Evolutionary conservation across 1,140 invertebrate species (phyloP).

Genomic region (Leguminivora glycinivorella): DNA sequence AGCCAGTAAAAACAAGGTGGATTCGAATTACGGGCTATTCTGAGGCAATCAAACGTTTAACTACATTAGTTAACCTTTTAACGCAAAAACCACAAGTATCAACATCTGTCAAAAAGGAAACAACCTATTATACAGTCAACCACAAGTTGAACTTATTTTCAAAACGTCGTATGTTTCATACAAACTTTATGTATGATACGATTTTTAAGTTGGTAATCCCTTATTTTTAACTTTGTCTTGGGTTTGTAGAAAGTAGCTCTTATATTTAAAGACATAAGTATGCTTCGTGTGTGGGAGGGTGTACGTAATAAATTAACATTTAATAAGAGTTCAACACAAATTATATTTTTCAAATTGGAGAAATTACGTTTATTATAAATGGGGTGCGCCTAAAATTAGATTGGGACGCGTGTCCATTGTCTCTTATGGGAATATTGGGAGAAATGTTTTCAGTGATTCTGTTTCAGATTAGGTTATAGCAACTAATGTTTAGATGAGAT

Average conservation of each 20-base stretch:
- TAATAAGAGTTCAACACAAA: slow-evolving; percentile 45
- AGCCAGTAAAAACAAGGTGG: neutral
- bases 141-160: neutral
- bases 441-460: neutral
- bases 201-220: neutral
- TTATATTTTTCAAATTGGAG: slow-evolving; percentile 47
- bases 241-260: neutral
- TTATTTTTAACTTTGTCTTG: neutral
- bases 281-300: neutral
- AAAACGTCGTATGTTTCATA: neutral
- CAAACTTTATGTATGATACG: neutral
- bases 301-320: slow-evolving; percentile 54
- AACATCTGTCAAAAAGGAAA: slow-evolving; percentile 24
- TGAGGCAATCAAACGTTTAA: slow-evolving; percentile 19
- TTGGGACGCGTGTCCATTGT: slow-evolving; percentile 42
- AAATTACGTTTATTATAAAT: slow-evolving; percentile 60
- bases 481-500: too few relatives aligned
- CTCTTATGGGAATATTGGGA: neutral
- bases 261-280: neutral
- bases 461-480: too few relatives aligned
- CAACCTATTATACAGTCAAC: neutral
- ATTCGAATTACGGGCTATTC: slow-evolving; percentile 16
- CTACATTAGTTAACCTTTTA: slow-evolving; percentile 23
- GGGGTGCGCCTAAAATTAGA: slow-evolving; percentile 44
- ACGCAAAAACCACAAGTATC: slow-evolving; percentile 20